A percentile compares a stretch with the other conserved stretches of the same genome.
phyloP scores from a whole-genome alignment of 2,113 vertebrate species.

The Ochotona princeps region DNA sequence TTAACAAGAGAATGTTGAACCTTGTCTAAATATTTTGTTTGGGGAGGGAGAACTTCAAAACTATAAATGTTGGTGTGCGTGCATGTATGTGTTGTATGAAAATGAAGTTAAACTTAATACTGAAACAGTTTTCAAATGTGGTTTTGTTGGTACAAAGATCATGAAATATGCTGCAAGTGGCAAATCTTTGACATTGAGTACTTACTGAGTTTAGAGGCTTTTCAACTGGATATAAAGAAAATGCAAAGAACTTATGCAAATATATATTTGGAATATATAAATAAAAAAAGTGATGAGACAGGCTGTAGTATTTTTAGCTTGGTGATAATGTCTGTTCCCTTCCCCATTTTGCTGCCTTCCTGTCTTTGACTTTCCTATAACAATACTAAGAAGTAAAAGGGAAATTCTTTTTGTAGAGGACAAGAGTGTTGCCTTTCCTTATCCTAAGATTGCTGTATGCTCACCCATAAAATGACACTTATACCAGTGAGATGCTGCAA shows the following conservation, averaged over 20 bases:
- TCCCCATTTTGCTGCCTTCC: neutral
- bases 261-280: neutral
- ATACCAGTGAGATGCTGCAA: neutral
- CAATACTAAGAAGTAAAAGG: too few relatives aligned
- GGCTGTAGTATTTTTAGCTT: neutral
- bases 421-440: neutral
- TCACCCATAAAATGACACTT: neutral
- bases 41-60: neutral
- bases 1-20: neutral
- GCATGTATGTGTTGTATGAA: neutral
- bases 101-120: neutral
- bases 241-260: neutral
- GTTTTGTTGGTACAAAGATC: neutral
- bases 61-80: neutral
- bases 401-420: neutral
- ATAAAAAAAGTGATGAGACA: neutral
- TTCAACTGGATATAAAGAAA: neutral
- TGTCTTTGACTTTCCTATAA: neutral
- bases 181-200: neutral
- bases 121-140: constrained; percentile 8
- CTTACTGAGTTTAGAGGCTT: constrained; percentile 31
- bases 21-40: neutral
- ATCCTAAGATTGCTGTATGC: neutral
- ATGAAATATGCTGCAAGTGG: neutral
- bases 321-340: neutral